Percentiles rank a stretch among this genome's conserved stretches.
phyloP scores from a whole-genome alignment of 2,797 vertebrate species.

The Lepidocolaptes lacrymiger region DNA sequence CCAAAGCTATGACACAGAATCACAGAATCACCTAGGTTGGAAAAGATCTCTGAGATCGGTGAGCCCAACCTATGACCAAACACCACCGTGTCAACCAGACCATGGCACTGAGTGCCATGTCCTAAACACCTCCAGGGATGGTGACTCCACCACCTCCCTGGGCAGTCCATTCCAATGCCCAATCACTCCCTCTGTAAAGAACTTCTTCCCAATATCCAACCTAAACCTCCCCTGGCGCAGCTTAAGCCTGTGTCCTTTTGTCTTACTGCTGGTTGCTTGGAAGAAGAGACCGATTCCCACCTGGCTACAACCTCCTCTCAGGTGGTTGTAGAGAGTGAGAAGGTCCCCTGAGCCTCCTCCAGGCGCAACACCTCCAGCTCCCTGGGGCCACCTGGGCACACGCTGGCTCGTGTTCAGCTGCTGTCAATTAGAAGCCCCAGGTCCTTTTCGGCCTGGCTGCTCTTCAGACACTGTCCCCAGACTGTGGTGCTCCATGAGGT shows the following conservation, averaged over 20 bases:
- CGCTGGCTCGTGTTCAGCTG: background rate
- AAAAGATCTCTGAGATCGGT: background rate
- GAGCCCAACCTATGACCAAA: background rate
- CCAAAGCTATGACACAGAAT: background rate
- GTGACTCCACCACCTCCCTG: background rate
- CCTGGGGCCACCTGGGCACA: background rate
- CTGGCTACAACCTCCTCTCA: background rate
- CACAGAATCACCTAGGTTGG: background rate
- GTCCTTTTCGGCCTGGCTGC: background rate
- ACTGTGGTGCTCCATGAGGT: background rate
- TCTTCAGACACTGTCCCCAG: background rate
- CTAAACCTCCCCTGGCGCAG: background rate
- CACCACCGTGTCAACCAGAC: background rate
- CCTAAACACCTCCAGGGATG: background rate
- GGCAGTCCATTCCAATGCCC: background rate
- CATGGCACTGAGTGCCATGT: background rate
- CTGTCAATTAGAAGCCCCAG: background rate
- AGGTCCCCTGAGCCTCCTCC: background rate
- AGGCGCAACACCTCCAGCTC: background rate
- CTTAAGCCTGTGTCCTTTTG: background rate
- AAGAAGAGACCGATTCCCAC: background rate
- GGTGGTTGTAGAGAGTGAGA: background rate
- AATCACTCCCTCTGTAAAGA: background rate
- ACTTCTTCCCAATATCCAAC: background rate
- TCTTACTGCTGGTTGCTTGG: background rate